Conservation (phyloP, 2,113 vertebrate genomes). For the Hippocampus mohnikei region DNA sequence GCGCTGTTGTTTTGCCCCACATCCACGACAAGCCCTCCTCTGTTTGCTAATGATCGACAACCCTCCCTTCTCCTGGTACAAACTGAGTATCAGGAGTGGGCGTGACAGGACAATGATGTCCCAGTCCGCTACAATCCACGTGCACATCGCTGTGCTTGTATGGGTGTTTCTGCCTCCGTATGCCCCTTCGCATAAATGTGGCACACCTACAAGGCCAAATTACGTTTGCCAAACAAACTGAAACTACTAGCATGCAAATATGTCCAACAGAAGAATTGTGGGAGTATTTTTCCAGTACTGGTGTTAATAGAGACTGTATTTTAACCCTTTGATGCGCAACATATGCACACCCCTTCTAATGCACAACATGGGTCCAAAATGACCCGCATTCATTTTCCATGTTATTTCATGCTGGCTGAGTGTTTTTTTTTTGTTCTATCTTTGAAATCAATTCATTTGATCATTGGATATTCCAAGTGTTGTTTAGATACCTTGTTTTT, state of each 20-base stretch:
- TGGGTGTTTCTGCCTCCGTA: slow-evolving; percentile 9
- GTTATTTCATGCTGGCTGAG: too few species aligned
- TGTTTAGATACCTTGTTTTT: too few species aligned
- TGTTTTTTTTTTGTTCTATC: too few species aligned
- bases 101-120: slow-evolving; percentile 40
- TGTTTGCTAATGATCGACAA: slow-evolving; percentile 55
- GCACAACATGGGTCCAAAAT: too few species aligned
- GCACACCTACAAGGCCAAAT: neutral
- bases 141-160: slow-evolving; percentile 32
- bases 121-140: slow-evolving; percentile 40
- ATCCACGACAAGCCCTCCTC: slow-evolving; percentile 59
- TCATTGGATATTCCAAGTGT: too few species aligned
- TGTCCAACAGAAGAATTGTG: slow-evolving; percentile 13
- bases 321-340: too few species aligned
- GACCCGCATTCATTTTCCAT: too few species aligned
- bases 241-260: too few species aligned
- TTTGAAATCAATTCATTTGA: neutral
- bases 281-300: neutral
- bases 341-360: too few species aligned
- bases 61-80: slow-evolving; percentile 32
- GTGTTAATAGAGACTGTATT: too few species aligned
- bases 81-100: slow-evolving; percentile 39
- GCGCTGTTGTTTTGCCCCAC: slow-evolving; percentile 59
- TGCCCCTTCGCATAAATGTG: slow-evolving; percentile 11
- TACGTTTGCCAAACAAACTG: neutral